A percentile compares a stretch with the other conserved stretches of the same genome.
Evolutionary conservation across 1,140 invertebrate species (phyloP).

Genomic region (Ceratitis capitata): DNA sequence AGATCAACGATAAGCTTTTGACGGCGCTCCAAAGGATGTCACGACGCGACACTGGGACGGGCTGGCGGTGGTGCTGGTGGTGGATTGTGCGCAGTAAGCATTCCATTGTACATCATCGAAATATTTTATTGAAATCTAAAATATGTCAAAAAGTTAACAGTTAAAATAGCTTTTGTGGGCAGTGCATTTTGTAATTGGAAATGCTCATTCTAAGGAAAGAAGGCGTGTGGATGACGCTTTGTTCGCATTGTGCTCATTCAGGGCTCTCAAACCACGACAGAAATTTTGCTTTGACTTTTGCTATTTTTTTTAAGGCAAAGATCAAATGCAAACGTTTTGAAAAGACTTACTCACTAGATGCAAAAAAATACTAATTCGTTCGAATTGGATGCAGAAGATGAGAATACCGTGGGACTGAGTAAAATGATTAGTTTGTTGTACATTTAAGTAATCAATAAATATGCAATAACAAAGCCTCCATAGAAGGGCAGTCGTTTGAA

Average conservation of each 20-base stretch:
- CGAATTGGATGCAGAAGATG: too few species aligned
- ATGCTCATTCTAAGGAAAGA: neutral
- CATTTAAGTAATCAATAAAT: too few species aligned
- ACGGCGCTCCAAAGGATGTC: neutral
- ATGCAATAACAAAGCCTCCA: too few species aligned
- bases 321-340: constrained; percentile 8
- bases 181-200: constrained; percentile 12
- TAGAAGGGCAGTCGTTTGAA: too few species aligned
- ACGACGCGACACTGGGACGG: neutral
- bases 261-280: neutral
- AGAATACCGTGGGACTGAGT: too few species aligned
- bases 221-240: neutral
- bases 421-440: too few species aligned
- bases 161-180: neutral
- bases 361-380: too few species aligned
- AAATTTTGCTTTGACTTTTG: neutral
- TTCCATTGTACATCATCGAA: constrained; percentile 28
- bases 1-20: constrained; percentile 12
- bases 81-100: neutral
- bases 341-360: neutral
- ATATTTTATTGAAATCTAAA: constrained; percentile 41
- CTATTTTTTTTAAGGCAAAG: neutral
- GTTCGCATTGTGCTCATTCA: neutral
- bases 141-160: constrained; percentile 37
- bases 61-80: too few species aligned